Evolutionary conservation across 53 echinoderm and acorn worm species (phyloP).

Genomic region (Zoroaster sp.): DNA sequence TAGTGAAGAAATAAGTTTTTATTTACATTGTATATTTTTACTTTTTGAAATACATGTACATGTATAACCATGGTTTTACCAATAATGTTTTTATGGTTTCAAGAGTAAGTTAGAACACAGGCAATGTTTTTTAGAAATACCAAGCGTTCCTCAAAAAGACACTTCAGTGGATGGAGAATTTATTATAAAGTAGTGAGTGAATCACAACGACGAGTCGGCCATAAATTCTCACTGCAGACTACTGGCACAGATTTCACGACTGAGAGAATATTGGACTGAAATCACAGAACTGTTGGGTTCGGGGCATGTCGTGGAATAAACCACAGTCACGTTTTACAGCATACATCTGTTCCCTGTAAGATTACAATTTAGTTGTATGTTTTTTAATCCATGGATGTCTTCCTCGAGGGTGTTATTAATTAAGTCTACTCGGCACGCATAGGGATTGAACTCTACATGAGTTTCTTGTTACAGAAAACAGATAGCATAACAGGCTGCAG

Average conservation of each 20-base stretch:
- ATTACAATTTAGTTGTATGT: not conserved
- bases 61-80: too few species aligned
- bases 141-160: not conserved
- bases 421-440: not conserved
- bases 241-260: constrained; percentile 14
- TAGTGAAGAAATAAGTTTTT: too few species aligned
- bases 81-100: too few species aligned
- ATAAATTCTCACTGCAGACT: constrained; percentile 21
- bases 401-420: not conserved
- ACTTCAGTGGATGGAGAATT: not conserved
- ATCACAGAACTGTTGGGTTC: not conserved
- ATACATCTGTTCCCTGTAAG: not conserved
- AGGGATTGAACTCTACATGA: not conserved
- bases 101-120: too few species aligned
- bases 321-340: constrained; percentile 32
- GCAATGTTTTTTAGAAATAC: too few species aligned
- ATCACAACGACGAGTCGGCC: constrained; percentile 15
- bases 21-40: too few species aligned
- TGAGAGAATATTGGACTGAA: not conserved
- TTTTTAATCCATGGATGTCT: not conserved
- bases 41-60: too few species aligned
- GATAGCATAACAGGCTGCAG: not conserved
- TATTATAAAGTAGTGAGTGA: constrained; percentile 36
- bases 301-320: constrained; percentile 8
- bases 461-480: not conserved